phyloP scores from a whole-genome alignment of 2,888 invertebrate genomes.

The Diaperis boleti region DNA sequence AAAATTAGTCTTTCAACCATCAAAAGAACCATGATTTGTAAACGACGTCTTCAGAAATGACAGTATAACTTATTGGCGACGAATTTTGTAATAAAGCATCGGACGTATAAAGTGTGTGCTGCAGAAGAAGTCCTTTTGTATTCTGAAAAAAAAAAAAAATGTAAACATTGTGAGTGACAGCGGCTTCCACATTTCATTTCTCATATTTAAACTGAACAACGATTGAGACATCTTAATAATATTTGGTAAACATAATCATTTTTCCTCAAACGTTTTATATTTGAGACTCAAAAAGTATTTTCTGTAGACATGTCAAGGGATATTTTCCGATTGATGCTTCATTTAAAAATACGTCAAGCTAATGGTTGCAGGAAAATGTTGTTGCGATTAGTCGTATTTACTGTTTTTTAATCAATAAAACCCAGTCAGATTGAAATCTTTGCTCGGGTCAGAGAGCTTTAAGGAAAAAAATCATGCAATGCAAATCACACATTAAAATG shows the following conservation, averaged over 20 bases:
- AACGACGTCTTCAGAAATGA: too few relatives aligned
- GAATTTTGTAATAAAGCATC: not conserved
- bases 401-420: slow-evolving; percentile 29
- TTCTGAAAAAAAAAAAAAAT: slow-evolving; percentile 7
- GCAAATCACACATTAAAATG: slow-evolving; percentile 33
- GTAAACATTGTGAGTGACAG: slow-evolving; percentile 25
- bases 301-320: not conserved
- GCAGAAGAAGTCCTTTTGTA: not conserved
- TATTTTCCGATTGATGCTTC: not conserved
- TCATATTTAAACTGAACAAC: slow-evolving; percentile 7
- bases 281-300: not conserved
- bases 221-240: slow-evolving; percentile 16
- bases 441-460: slow-evolving; percentile 20
- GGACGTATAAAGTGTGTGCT: not conserved
- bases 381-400: slow-evolving; percentile 6
- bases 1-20: too few relatives aligned
- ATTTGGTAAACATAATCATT: slow-evolving; percentile 27
- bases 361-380: slow-evolving; percentile 12
- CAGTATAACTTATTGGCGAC: too few relatives aligned
- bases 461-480: slow-evolving; percentile 29
- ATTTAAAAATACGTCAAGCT: not conserved
- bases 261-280: not conserved
- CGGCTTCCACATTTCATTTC: slow-evolving; percentile 14
- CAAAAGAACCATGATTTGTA: too few relatives aligned
- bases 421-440: slow-evolving; percentile 18